Conservation (phyloP, 2,888 invertebrate species). For the Margaritifera margaritifera region DNA sequence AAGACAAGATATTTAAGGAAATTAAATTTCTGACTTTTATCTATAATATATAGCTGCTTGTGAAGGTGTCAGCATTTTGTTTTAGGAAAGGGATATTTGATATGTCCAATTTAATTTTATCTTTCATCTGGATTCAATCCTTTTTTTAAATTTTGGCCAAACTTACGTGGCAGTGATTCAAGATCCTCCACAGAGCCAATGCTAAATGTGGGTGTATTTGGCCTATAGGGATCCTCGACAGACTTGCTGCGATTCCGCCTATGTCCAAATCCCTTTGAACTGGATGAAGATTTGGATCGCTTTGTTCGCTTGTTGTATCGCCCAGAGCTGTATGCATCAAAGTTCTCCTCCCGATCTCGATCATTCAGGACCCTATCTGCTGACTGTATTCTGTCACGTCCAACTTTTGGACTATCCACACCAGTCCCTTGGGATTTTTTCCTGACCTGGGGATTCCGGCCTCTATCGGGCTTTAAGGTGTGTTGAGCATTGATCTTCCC, state of each 20-base stretch:
- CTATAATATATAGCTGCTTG: not conserved
- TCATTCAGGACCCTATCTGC: conserved; percentile 28
- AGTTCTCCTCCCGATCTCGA: conserved; percentile 23
- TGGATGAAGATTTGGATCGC: conserved; percentile 17
- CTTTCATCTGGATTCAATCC: no score
- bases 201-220: conserved; percentile 40
- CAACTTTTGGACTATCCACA: no score
- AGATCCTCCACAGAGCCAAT: conserved; percentile 41
- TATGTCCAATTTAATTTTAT: no score
- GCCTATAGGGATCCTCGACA: conserved; percentile 29
- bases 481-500: conserved; percentile 29
- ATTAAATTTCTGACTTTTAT: not conserved
- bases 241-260: conserved; percentile 38
- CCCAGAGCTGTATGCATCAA: conserved; percentile 29
- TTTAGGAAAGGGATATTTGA: no score
- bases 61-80: not conserved
- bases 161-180: conserved; percentile 48
- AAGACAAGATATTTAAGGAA: no score
- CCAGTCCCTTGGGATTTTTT: conserved; percentile 8
- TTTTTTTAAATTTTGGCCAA: no score
- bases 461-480: conserved; percentile 34
- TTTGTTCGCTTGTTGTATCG: conserved; percentile 39
- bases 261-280: conserved; percentile 44
- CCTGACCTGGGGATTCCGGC: conserved; percentile 17
- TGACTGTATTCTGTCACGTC: conserved; percentile 16